Conservation (phyloP, 2,797 vertebrate genomes). For the Aeoliscus strigatus region DNA sequence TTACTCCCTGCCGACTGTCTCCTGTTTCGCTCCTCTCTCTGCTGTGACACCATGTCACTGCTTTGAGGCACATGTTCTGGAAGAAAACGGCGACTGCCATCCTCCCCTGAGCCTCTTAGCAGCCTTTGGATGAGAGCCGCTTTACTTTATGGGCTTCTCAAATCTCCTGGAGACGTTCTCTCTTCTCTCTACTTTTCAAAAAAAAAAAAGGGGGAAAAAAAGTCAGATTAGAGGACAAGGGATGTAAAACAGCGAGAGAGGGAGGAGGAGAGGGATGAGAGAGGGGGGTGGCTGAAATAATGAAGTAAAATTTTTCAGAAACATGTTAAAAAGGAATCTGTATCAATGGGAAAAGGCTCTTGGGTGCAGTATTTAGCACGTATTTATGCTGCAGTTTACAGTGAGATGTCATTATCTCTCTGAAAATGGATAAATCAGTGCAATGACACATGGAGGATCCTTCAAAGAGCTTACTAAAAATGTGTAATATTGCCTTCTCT, state of each 20-base stretch:
- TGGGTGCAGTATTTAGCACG: conserved; percentile 27
- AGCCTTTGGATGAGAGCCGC: conserved; percentile 58
- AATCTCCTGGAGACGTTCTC: conserved; percentile 56
- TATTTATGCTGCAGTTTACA: conserved; percentile 35
- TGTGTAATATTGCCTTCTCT: too few species aligned
- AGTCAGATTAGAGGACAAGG: conserved; percentile 50
- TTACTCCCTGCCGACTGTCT: conserved; percentile 7
- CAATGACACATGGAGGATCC: conserved; percentile 11
- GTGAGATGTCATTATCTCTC: too few species aligned
- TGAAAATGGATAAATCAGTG: conserved; percentile 15
- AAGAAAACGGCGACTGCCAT: conserved; percentile 52
- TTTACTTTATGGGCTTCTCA: conserved; percentile 59
- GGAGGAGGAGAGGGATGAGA: not conserved
- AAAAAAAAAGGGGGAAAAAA: conserved; percentile 32
- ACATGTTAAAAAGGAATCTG: conserved; percentile 13
- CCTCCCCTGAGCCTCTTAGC: conserved; percentile 67
- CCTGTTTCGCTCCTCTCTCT: conserved; percentile 28
- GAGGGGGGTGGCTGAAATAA: conserved; percentile 9
- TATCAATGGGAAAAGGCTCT: conserved; percentile 17
- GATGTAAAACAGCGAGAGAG: conserved; percentile 36
- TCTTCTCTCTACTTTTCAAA: conserved; percentile 29
- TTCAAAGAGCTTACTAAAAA: conserved; percentile 7
- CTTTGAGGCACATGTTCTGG: conserved; percentile 67
- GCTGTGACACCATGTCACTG: conserved; percentile 61
- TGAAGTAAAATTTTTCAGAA: conserved; percentile 12